Conservation (phyloP, 2,797 vertebrate species). For the Xiphophorus birchmanni region DNA sequence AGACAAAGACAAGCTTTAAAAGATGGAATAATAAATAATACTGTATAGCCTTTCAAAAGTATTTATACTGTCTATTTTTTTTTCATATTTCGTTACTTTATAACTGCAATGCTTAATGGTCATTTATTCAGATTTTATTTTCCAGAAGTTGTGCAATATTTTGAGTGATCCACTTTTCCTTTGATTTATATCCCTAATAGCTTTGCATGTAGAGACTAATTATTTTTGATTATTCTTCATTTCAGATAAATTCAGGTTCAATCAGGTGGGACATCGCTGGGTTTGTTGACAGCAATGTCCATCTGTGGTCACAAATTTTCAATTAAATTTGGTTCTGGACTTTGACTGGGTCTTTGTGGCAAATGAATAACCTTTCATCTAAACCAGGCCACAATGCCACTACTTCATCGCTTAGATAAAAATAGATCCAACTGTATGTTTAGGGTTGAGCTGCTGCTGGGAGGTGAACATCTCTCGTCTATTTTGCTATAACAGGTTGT, state of each 20-base stretch:
- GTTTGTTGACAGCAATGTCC: neutral
- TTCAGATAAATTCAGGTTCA: neutral
- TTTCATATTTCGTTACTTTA: neutral
- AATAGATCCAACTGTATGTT: neutral
- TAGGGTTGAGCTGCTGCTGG: neutral
- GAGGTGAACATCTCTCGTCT: neutral
- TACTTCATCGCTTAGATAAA: too few relatives aligned
- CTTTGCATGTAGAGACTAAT: neutral
- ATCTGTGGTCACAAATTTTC: neutral
- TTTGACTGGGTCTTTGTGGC: neutral
- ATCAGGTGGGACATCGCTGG: neutral
- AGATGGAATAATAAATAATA: constrained; percentile 12
- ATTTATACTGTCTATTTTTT: neutral
- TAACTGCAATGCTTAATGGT: neutral
- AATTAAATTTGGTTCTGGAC: neutral
- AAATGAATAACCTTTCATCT: neutral
- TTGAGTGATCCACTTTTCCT: neutral
- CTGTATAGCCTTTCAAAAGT: neutral
- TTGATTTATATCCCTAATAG: neutral
- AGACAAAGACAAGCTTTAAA: constrained; percentile 47
- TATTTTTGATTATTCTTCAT: neutral
- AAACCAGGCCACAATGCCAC: neutral
- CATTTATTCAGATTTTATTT: neutral
- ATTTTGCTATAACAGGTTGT: neutral
- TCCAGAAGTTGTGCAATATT: neutral